phyloP scores from a whole-genome alignment of 2,888 invertebrate species.

The Leuctra nigra region DNA sequence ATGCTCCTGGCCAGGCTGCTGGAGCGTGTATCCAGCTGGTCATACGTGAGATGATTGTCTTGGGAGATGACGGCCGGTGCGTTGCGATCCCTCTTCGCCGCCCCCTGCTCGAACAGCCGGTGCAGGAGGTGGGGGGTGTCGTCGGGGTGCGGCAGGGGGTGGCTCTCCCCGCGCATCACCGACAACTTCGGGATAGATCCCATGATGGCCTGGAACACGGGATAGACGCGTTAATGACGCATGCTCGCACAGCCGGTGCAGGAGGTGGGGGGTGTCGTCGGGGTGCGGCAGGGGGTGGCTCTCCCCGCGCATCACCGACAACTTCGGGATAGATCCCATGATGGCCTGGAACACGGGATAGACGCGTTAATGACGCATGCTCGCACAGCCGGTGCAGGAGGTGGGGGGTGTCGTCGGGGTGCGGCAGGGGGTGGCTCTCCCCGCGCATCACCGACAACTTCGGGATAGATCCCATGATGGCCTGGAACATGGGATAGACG shows the following conservation, averaged over 20 bases:
- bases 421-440: constrained; percentile 31
- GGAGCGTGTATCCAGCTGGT: constrained; percentile 48
- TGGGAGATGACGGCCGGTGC: not conserved
- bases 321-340: constrained; percentile 71
- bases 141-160: constrained; percentile 33
- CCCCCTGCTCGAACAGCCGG: constrained; percentile 18
- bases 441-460: constrained; percentile 56
- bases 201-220: constrained; percentile 43
- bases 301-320: constrained; percentile 51
- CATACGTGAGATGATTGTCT: constrained; percentile 41
- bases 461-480: constrained; percentile 65
- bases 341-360: not conserved
- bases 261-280: constrained; percentile 11
- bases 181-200: constrained; percentile 70
- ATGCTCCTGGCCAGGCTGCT: constrained; percentile 54
- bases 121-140: constrained; percentile 18
- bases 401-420: constrained; percentile 29
- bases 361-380: constrained; percentile 5
- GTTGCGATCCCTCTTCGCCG: not conserved
- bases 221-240: not conserved
- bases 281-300: constrained; percentile 34
- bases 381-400: constrained; percentile 21
- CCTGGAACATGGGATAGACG: not conserved
- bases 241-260: constrained; percentile 21
- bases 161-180: constrained; percentile 42